Base-by-base conservation (phyloP, 2,797 vertebrate genomes). In the Hydrolagus colliei region DNA sequence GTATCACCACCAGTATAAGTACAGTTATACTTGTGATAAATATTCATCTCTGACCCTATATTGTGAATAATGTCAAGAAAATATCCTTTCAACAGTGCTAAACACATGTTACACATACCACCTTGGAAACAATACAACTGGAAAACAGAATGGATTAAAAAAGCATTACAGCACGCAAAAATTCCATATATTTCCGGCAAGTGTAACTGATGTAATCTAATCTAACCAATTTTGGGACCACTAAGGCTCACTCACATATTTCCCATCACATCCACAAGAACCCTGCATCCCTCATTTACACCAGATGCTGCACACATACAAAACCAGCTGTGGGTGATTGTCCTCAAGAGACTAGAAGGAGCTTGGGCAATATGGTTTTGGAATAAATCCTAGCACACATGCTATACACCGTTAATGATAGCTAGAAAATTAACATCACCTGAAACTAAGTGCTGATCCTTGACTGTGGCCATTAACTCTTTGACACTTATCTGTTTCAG, bases 201-300 rank as follows among this genome's bases (percentile, higher is more conserved):
- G 11, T 80, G 77, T 6, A 80, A 80, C 18, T 27, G 18, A 13
- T 63, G 22, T 65, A 27, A 65, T 14, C 27, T 80, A 65, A 80
- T 65, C 32, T 52, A 61, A 80, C 62, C 62, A 80, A 7, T 13
- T 27, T 65, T 80, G 27, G 27, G 13, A 52, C n/a, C 62, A 80
- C 65, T 65, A 9, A 27, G 9, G 7, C 62, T 59, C 74, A 32
- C 78, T 65, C 14, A 5, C 62, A 13, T n/a, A 80, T 22, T 27
- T 85, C 85, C 88, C 88, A 86, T 85, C 85, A 86, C 87, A 85
- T 88, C 88, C 88, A 87, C 87, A 90, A 87, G 86, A 91, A 80
- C 86, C 88, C 87, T 87, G 88, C 88, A 89, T 91, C 89, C 88
- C 89, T 89, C 86, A 86, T 86, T 89, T 74, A 87, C 75, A 88